These are phyloP conservation scores for Limnephilus rhombicus DNA, from an alignment of 2,888 invertebrate species.

Conservation along the genomic window DNA sequence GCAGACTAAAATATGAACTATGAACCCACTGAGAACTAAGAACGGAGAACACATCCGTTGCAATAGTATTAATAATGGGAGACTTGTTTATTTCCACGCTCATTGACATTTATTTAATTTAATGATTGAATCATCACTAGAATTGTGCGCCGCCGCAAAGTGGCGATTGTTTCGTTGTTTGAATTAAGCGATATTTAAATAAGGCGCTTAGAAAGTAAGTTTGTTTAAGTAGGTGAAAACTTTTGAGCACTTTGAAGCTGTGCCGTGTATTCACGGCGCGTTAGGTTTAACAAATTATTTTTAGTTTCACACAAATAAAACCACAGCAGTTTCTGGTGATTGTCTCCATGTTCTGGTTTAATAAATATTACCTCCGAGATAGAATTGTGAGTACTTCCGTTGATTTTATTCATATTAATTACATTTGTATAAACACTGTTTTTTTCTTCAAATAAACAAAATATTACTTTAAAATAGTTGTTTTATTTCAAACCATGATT, in stretches of 20 bases:
- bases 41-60: neutral
- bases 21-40: neutral
- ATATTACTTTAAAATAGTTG: constrained; percentile 55
- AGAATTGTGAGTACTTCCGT: constrained; percentile 56
- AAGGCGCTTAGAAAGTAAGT: constrained; percentile 52
- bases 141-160: neutral
- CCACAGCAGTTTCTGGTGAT: constrained; percentile 34
- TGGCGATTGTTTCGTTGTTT: constrained; percentile 6
- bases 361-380: constrained; percentile 61
- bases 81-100: neutral
- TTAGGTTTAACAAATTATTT: constrained; percentile 53
- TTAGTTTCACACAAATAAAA: constrained; percentile 40
- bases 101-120: neutral
- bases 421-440: constrained; percentile 61
- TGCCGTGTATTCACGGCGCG: constrained; percentile 53
- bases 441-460: constrained; percentile 63
- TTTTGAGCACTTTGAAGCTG: constrained; percentile 59
- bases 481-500: too few species aligned
- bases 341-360: constrained; percentile 48
- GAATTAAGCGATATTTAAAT: constrained; percentile 48
- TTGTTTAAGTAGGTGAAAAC: constrained; percentile 61
- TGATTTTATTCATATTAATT: constrained; percentile 59
- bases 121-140: constrained; percentile 27
- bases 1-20: neutral
- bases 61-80: neutral